Evolutionary conservation across 1,140 invertebrate genomes (phyloP), one percentile per base, ranked within the genome.

Genomic region (Drosophila tropicalis): DNA sequence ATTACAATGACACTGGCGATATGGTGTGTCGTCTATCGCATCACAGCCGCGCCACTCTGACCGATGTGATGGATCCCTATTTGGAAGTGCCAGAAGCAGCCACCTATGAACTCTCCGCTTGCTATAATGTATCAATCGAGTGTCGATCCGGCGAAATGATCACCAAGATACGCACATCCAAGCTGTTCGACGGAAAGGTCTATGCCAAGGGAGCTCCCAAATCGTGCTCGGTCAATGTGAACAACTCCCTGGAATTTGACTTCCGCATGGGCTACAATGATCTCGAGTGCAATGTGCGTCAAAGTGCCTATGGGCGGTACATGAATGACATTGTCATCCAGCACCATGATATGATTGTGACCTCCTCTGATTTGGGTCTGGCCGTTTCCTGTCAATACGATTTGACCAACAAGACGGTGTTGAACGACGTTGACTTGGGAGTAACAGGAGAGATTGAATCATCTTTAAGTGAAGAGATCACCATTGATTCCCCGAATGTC

Each of bases 261-360:
- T 93, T 98, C 57, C 95, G 95, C 76, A 97, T 98, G 96, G 96
- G 95, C 17, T 98, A 97, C 93, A 96, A 97, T 90, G 96, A 98
- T 92, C 94, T 98, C 29, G 96, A 97, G 90, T 98, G 97, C 92
- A 97, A 97, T 91, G 96, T 97, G n/a, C 95, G 96, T 78, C 96
- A 97, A 85, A 96, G 96, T 81, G 96, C 96, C 66, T 94, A 97
- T 39, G 96, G 96, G 62, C 95, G 96, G 81, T 98, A 97, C 82
- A 93, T 97, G 73, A 97, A 97, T 92, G 97, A 97, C 92, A 96
- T 97, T 55, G 96, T 98, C 51, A 97, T 98, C 76, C 97, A 98
- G 92, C 97, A 98, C 92, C 97, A 98, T 93, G 97, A 98, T 92
- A 97, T 97, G 82, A 98, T 98, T 81, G 97, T 98, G 62, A 98